Evolutionary conservation across 2,888 invertebrate genomes (phyloP).

Genomic region (Xylocampa areola): DNA sequence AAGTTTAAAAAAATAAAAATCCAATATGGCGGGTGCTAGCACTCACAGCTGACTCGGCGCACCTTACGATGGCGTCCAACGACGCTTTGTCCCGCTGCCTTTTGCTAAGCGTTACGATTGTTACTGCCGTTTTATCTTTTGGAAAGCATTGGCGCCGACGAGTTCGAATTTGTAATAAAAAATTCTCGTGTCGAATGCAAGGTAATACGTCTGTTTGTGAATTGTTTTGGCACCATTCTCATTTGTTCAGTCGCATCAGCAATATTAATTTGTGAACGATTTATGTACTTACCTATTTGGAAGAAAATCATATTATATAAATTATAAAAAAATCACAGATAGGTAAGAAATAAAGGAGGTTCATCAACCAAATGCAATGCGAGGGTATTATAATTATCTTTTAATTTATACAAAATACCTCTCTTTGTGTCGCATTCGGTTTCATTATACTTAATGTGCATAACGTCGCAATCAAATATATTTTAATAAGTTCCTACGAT

Average conservation of each 20-base stretch:
- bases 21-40: slow-evolving; percentile 75
- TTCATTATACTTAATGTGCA: no score
- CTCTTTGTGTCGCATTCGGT: no score
- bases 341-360: no score
- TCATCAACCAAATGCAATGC: no score
- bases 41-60: slow-evolving; percentile 85
- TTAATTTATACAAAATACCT: no score
- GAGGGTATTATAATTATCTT: no score
- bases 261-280: background rate
- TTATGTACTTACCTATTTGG: no score
- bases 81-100: slow-evolving; percentile 68
- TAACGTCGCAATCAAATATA: no score
- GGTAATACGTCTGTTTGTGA: slow-evolving; percentile 8
- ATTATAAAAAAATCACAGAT: no score
- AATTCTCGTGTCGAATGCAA: slow-evolving; percentile 20
- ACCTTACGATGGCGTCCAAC: slow-evolving; percentile 72
- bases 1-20: slow-evolving; percentile 78
- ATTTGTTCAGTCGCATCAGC: slow-evolving; percentile 1
- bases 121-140: slow-evolving; percentile 68
- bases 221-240: slow-evolving; percentile 7
- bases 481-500: no score
- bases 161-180: slow-evolving; percentile 50
- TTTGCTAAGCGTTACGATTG: slow-evolving; percentile 65
- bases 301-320: no score
- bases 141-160: slow-evolving; percentile 55